phyloP scores from a whole-genome alignment of 2,797 vertebrate species.

The Pangasius sanitwongsei region DNA sequence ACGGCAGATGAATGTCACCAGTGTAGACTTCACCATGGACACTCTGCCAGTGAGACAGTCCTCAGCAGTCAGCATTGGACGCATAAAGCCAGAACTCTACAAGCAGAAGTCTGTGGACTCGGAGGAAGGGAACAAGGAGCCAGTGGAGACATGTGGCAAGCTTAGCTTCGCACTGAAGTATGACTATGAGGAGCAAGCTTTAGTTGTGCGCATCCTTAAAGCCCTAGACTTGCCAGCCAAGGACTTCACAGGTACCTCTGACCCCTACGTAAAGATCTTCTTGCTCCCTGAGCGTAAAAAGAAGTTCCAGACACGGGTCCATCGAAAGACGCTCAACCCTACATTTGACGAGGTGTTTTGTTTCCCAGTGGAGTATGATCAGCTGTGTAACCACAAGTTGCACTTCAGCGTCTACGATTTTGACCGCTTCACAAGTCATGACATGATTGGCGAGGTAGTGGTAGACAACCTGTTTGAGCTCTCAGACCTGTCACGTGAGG shows the following conservation, averaged over 20 bases:
- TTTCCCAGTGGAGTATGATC: conserved; percentile 91
- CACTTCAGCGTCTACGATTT: conserved; percentile 99
- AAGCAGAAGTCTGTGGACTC: conserved; percentile 98
- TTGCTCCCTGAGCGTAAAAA: conserved; percentile 97
- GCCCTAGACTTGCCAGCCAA: conserved; percentile 96
- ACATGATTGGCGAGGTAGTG: conserved; percentile 98
- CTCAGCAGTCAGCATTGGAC: conserved; percentile 89
- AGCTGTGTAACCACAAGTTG: conserved; percentile 92
- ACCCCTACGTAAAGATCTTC: conserved; percentile 98
- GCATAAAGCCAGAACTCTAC: conserved; percentile 97
- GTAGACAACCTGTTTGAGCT: conserved; percentile 98
- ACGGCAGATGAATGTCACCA: conserved; percentile 96
- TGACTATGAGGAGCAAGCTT: conserved; percentile 91
- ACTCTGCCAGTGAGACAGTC: conserved; percentile 88
- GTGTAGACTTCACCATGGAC: conserved; percentile 93
- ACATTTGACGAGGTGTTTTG: conserved; percentile 92
- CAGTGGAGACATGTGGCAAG: conserved; percentile 89
- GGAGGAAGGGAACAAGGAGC: conserved; percentile 82
- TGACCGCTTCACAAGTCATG: conserved; percentile 98
- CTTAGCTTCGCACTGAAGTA: conserved; percentile 91
- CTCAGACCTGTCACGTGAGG: conserved; percentile 95
- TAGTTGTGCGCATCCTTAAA: conserved; percentile 91
- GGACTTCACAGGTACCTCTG: conserved; percentile 95
- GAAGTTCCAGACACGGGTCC: conserved; percentile 97
- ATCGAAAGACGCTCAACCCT: conserved; percentile 96